Evolutionary conservation across 2,797 vertebrate species (phyloP).

Genomic region (Gadopsis marmoratus): DNA sequence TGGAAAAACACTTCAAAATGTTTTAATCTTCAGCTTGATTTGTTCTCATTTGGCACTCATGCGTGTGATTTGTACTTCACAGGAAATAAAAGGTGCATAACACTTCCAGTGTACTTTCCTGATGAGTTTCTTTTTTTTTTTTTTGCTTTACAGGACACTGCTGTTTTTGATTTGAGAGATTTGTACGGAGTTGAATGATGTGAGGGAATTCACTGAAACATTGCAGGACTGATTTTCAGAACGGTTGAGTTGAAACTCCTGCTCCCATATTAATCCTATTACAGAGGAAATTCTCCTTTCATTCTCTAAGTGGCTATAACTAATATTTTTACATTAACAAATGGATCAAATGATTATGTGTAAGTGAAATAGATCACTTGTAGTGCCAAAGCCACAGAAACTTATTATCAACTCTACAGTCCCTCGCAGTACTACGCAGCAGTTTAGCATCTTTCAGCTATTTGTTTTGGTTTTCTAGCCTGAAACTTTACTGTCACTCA

Average conservation of each 20-base stretch:
- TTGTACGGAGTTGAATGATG: conserved; percentile 1
- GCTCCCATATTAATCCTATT: background rate
- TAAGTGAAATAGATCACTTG: background rate
- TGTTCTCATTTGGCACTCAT: conserved; percentile 28
- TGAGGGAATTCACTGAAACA: conserved; percentile 28
- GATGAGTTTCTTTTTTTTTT: background rate
- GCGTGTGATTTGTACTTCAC: conserved; percentile 20
- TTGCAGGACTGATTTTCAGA: conserved; percentile 8
- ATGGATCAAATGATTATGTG: background rate
- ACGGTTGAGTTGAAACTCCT: conserved; percentile 1
- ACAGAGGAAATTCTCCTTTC: conserved; percentile 1
- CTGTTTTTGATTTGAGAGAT: background rate
- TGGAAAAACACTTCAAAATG: background rate
- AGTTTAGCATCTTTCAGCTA: background rate
- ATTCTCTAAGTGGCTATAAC: background rate
- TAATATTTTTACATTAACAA: background rate
- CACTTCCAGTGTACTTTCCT: background rate
- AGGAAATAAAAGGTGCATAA: conserved; percentile 8
- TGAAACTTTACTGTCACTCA: background rate
- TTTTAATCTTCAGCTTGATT: conserved; percentile 13
- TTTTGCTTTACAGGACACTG: background rate
- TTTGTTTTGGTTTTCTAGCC: background rate
- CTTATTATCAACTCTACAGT: background rate
- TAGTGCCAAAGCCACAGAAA: background rate
- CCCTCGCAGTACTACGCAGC: background rate